Percentiles rank a stretch among this genome's conserved stretches.
Evolutionary conservation across 2,113 vertebrate species (phyloP).

Genomic region (Micronycteris hirsuta): DNA sequence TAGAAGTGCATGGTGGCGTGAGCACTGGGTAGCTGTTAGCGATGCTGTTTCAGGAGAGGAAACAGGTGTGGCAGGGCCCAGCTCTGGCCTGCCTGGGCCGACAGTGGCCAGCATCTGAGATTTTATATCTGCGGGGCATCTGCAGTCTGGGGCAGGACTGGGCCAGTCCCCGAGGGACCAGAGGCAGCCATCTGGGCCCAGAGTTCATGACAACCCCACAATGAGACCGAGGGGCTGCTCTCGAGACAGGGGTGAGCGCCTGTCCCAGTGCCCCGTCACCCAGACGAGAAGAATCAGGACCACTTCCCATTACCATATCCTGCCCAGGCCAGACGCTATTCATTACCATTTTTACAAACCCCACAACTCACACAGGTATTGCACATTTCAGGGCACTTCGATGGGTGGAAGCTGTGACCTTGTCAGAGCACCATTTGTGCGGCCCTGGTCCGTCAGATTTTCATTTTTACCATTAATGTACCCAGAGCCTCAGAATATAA

Average conservation of each 20-base stretch:
- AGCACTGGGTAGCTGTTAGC: accelerated
- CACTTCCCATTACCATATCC: accelerated
- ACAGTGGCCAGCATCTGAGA: not conserved
- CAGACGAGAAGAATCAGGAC: not conserved
- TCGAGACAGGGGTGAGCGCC: not conserved
- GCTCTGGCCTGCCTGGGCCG: not conserved
- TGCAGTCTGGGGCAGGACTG: accelerated
- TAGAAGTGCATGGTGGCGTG: accelerated
- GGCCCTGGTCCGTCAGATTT: not conserved
- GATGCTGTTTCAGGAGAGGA: not conserved
- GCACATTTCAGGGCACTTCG: accelerated
- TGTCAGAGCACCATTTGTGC: too few species aligned
- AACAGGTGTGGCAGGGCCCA: not conserved
- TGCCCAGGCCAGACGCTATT: accelerated
- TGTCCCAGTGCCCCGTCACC: not conserved
- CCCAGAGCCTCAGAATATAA: not conserved
- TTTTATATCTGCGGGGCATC: too few species aligned
- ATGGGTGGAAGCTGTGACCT: not conserved
- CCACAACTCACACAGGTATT: not conserved
- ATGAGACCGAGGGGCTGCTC: not conserved
- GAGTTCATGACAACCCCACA: accelerated
- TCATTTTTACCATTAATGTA: not conserved
- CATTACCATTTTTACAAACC: too few species aligned
- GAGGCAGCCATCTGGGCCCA: accelerated
- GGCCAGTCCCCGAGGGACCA: not conserved